Evolutionary conservation across 2,888 invertebrate genomes (phyloP).

Genomic region (Myathropa florea): DNA sequence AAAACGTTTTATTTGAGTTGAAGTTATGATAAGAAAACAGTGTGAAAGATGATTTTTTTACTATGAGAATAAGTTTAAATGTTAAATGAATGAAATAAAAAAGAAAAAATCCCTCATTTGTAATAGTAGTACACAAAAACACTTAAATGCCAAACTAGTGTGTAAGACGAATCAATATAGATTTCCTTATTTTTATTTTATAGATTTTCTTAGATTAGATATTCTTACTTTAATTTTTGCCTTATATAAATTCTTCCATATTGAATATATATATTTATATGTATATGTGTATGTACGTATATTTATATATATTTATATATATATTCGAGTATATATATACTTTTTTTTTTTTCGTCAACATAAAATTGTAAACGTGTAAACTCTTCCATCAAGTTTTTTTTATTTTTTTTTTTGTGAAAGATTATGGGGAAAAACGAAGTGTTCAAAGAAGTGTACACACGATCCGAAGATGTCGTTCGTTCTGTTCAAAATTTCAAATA

Average conservation of each 20-base stretch:
- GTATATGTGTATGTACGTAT: not conserved
- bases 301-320: slow-evolving; percentile 4
- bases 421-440: slow-evolving; percentile 17
- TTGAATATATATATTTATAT: slow-evolving; percentile 9
- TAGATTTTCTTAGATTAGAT: slow-evolving; percentile 16
- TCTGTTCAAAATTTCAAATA: not conserved
- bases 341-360: not conserved
- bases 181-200: slow-evolving; percentile 45
- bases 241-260: slow-evolving; percentile 63
- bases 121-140: slow-evolving; percentile 56
- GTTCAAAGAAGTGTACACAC: slow-evolving; percentile 6
- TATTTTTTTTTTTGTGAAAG: not conserved
- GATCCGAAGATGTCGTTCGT: not conserved
- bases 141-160: slow-evolving; percentile 69
- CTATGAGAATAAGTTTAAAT: slow-evolving; percentile 53
- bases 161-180: slow-evolving; percentile 47
- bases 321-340: not conserved
- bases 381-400: not conserved
- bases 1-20: slow-evolving; percentile 47
- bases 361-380: not conserved
- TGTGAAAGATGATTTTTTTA: slow-evolving; percentile 57
- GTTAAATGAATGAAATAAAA: slow-evolving; percentile 41
- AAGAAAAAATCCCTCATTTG: slow-evolving; percentile 47
- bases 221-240: slow-evolving; percentile 31
- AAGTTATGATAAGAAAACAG: slow-evolving; percentile 52